These are phyloP conservation scores for Lathamus discolor DNA, from an alignment of 2,113 vertebrate genomes.

Conservation along the genomic window DNA sequence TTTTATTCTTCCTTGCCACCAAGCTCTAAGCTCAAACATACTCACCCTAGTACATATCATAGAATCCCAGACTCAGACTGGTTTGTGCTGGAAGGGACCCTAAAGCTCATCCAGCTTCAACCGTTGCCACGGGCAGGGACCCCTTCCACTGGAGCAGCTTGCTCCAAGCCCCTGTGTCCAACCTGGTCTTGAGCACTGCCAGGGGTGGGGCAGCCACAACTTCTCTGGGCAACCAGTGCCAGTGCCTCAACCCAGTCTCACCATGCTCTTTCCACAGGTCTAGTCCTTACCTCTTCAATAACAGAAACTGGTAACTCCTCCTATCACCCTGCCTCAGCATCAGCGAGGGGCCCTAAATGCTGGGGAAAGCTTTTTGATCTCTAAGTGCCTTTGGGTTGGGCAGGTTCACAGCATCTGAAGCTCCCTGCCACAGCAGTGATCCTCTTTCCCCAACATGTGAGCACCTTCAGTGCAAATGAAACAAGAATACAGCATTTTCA, in stretches of 20 bases:
- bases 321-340: neutral
- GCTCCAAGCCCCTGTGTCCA: neutral
- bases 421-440: neutral
- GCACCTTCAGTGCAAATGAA: rapidly evolving
- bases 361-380: neutral
- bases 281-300: neutral
- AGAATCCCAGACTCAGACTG: neutral
- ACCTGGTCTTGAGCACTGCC: neutral
- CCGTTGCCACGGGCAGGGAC: neutral
- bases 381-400: rapidly evolving
- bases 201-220: neutral
- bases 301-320: neutral
- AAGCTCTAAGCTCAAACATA: neutral
- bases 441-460: rapidly evolving
- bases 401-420: neutral
- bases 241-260: neutral
- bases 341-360: neutral
- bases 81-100: neutral
- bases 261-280: neutral
- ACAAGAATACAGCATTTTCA: neutral
- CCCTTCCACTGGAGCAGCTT: neutral
- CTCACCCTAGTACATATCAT: neutral
- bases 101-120: neutral
- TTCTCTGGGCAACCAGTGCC: neutral
- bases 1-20: neutral